These are phyloP conservation scores for Gasterosteus aculeatus DNA, from an alignment of 2,113 vertebrate species.

Conservation along the genomic window DNA sequence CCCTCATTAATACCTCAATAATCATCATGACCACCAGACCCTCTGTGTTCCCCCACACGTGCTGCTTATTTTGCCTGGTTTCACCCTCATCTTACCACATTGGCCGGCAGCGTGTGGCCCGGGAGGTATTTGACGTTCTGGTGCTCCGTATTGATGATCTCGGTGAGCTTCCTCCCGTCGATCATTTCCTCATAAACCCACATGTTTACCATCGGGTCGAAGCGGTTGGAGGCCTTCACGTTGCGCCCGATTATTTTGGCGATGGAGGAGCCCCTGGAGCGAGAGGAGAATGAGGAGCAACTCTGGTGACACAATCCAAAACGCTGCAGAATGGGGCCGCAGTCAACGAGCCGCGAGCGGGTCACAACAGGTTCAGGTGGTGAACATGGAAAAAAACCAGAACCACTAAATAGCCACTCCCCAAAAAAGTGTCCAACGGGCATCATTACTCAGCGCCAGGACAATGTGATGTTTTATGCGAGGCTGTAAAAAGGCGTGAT, in stretches of 20 bases:
- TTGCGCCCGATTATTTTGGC: constrained; percentile 87
- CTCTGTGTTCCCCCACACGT: neutral
- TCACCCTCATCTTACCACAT: constrained; percentile 76
- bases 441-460: neutral
- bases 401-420: neutral
- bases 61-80: too few relatives aligned
- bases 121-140: constrained; percentile 88
- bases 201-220: constrained; percentile 85
- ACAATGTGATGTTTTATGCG: neutral
- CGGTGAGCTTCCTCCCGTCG: constrained; percentile 81
- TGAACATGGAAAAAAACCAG: neutral
- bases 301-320: neutral
- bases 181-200: constrained; percentile 89
- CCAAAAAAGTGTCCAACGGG: neutral
- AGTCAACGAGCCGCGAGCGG: neutral
- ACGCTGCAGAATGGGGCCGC: neutral
- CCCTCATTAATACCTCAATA: neutral
- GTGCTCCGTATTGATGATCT: constrained; percentile 86
- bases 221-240: constrained; percentile 80
- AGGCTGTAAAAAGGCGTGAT: too few relatives aligned
- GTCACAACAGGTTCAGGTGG: neutral
- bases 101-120: constrained; percentile 84
- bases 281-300: neutral
- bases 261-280: constrained; percentile 83
- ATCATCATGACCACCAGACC: neutral